Conservation (phyloP, 2,888 invertebrate genomes). For the Eretmocerus hayati region DNA sequence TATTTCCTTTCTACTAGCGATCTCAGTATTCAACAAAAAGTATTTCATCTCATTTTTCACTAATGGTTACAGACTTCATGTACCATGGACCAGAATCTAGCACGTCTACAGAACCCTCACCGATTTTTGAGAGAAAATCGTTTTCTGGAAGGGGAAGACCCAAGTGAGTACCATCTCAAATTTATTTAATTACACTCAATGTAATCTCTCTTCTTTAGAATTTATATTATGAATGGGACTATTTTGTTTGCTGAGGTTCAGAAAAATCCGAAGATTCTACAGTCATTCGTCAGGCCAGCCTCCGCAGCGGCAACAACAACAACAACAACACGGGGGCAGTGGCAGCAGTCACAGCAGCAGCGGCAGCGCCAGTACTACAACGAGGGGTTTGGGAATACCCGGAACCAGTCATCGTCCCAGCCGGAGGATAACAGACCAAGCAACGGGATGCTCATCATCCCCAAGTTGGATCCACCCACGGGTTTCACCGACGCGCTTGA, state of each 20-base stretch:
- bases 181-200: too few relatives aligned
- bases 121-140: constrained; percentile 49
- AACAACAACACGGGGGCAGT: constrained; percentile 1
- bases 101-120: constrained; percentile 50
- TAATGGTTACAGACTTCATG: constrained; percentile 41
- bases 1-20: too few relatives aligned
- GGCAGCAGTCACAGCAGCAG: constrained; percentile 5
- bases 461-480: constrained; percentile 64
- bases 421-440: constrained; percentile 45
- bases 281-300: too few relatives aligned
- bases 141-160: constrained; percentile 47
- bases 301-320: too few relatives aligned
- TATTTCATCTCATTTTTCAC: too few relatives aligned
- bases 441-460: constrained; percentile 44
- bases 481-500: constrained; percentile 69
- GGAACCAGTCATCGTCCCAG: constrained; percentile 45
- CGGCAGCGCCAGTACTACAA: constrained; percentile 19
- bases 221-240: too few relatives aligned
- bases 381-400: constrained; percentile 43
- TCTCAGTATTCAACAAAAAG: too few relatives aligned
- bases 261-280: too few relatives aligned
- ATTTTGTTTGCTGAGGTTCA: too few relatives aligned
- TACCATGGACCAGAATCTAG: constrained; percentile 49
- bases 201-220: too few relatives aligned
- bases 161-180: too few relatives aligned